Percentiles rank a stretch among this genome's conserved stretches.
Conservation (phyloP, 2,888 invertebrate genomes). For the Allolobophora icterica region DNA sequence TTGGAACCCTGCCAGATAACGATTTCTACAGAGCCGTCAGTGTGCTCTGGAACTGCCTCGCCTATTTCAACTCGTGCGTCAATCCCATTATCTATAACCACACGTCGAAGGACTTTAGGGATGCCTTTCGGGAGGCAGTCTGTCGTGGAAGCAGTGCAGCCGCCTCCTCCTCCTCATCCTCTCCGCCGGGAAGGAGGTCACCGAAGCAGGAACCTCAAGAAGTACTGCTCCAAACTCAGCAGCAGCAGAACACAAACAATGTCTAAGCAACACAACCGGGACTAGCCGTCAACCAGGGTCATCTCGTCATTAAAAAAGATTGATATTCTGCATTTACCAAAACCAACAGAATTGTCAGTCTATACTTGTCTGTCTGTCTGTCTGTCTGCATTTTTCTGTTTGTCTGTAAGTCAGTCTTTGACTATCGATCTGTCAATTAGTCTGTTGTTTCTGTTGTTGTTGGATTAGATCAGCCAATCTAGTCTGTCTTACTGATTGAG, state of each 20-base stretch:
- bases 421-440: not conserved
- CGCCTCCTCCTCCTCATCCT: not conserved
- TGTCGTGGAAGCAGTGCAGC: conserved; percentile 3
- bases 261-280: not conserved
- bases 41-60: conserved; percentile 48
- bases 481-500: not conserved
- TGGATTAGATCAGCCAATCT: too few species aligned
- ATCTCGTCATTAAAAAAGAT: not conserved
- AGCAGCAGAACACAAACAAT: not conserved
- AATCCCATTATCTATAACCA: conserved; percentile 52
- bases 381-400: not conserved
- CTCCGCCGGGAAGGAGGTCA: not conserved
- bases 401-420: not conserved
- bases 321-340: not conserved
- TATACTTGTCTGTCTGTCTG: not conserved
- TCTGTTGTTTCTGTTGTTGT: too few species aligned
- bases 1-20: conserved; percentile 42
- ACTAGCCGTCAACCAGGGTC: not conserved
- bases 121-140: conserved; percentile 38
- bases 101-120: conserved; percentile 50
- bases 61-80: conserved; percentile 51
- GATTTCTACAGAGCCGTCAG: conserved; percentile 44
- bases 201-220: not conserved
- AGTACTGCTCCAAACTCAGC: not conserved
- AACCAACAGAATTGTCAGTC: not conserved